phyloP scores from a whole-genome alignment of 2,797 vertebrate genomes.

The Centropyge bicolor region DNA sequence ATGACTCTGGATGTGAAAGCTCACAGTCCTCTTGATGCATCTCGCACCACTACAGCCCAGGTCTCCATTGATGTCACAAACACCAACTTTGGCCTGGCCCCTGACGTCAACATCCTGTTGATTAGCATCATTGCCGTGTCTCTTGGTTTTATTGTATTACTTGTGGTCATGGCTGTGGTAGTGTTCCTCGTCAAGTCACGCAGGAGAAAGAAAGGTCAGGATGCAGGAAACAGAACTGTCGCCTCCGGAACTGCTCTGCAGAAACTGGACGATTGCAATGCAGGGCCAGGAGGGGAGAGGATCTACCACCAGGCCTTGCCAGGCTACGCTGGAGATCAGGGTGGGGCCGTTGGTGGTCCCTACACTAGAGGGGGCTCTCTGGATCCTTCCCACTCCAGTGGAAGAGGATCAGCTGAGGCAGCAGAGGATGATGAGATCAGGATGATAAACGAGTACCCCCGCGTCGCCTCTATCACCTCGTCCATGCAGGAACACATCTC shows the following conservation, averaged over 20 bases:
- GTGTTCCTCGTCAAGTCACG: constrained; percentile 92
- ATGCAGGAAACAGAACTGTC: constrained; percentile 77
- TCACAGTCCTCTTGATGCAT: constrained; percentile 91
- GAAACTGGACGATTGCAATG: constrained; percentile 89
- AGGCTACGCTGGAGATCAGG: constrained; percentile 88
- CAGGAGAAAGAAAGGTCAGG: constrained; percentile 85
- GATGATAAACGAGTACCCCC: constrained; percentile 98
- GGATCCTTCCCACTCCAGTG: constrained; percentile 98
- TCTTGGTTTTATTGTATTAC: constrained; percentile 91
- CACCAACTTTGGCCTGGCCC: constrained; percentile 92
- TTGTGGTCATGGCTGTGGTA: constrained; percentile 92
- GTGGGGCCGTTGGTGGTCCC: constrained; percentile 81
- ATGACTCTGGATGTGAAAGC: constrained; percentile 93
- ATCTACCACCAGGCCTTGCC: constrained; percentile 97
- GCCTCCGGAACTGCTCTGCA: constrained; percentile 90
- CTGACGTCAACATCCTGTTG: constrained; percentile 92
- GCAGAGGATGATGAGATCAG: constrained; percentile 98
- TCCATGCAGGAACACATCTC: constrained; percentile 97
- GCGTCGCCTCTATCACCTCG: constrained; percentile 94
- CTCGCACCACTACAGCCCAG: constrained; percentile 88
- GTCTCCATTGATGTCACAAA: constrained; percentile 93
- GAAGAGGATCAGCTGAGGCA: constrained; percentile 94
- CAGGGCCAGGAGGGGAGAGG: constrained; percentile 85
- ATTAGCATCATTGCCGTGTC: constrained; percentile 94
- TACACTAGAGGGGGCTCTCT: constrained; percentile 95